Evolutionary conservation across 2,888 invertebrate genomes (phyloP), one percentile per base, ranked within the genome.

Genomic region (Augiades crinisus): DNA sequence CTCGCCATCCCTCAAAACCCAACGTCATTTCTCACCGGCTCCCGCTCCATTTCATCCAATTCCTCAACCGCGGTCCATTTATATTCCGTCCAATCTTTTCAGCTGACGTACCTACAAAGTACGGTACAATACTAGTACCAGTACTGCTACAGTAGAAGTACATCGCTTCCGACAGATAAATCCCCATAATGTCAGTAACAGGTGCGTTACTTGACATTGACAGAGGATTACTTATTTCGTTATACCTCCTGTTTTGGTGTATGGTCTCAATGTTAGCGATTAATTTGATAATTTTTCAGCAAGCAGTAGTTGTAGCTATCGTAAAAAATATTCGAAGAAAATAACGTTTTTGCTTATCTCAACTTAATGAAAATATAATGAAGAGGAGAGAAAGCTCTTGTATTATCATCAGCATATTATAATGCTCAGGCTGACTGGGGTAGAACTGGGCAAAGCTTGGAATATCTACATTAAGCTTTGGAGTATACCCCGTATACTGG

Each of bases 121-220:
- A 22, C 17, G 1, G 21, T 21, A 13, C 37, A 38, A 27, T 41
- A 16, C 24, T 13, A 6, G 7, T 14, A 14, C n/a, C 7, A 10
- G 14, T 14, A 14, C 33, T 2, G 14, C 19, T 37, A 2, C 19
- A 3, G n/a, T n/a, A n/a, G 6, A n/a, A 5, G 12, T 22, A 40
- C 13, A 36, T 36, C 13, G 27, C 17, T 10, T 45, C 46, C 43
- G 43, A 43, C 55, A 57, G 61, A 63, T 62, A 67, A 65, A 66
- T 65, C 59, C 60, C 58, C 40, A 56, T 61, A 56, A 62, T 61
- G 58, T 55, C 31, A 10, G 19, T 62, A 67, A 63, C 67, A 67
- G 68, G 67, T 67, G 67, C 57, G 63, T 61, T 54, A 45, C 47
- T 54, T 59, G 65, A 67, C 68, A 63, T 62, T 68, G 68, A 68